A percentile compares a stretch with the other conserved stretches of the same genome.
These are phyloP conservation scores for Alosa sapidissima DNA, from an alignment of 2,797 vertebrate genomes.

Conservation along the genomic window DNA sequence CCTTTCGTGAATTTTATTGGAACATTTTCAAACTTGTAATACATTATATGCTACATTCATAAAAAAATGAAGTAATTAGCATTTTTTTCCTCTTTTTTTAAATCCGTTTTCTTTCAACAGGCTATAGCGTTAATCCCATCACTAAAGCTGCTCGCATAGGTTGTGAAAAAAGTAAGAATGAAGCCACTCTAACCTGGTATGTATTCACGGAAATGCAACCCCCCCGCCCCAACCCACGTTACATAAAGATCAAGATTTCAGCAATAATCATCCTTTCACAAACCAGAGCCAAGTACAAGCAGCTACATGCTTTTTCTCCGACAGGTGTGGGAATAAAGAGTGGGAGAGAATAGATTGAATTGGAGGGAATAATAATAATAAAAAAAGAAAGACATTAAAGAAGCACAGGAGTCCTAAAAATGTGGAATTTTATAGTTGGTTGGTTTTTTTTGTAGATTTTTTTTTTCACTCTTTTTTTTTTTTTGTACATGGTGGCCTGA, in stretches of 20 bases:
- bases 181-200: conserved; percentile 71
- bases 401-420: conserved; percentile 91
- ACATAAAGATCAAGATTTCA: conserved; percentile 64
- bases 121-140: conserved; percentile 78
- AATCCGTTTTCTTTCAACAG: conserved; percentile 65
- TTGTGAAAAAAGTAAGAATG: conserved; percentile 82
- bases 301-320: conserved; percentile 79
- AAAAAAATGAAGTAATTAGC: conserved; percentile 77
- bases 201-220: conserved; percentile 54
- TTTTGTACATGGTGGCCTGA: conserved; percentile 80
- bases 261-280: conserved; percentile 69
- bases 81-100: conserved; percentile 61
- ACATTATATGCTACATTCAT: conserved; percentile 84
- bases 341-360: conserved; percentile 67
- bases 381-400: conserved; percentile 78
- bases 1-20: conserved; percentile 79
- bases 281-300: conserved; percentile 79
- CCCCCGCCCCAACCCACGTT: conserved; percentile 55
- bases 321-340: conserved; percentile 45
- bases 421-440: conserved; percentile 73
- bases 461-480: conserved; percentile 18
- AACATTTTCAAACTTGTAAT: conserved; percentile 80
- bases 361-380: conserved; percentile 56
- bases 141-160: conserved; percentile 81
- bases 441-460: conserved; percentile 42